Base-by-base conservation (phyloP, 2,113 vertebrate species). In the Catagonus wagneri region DNA sequence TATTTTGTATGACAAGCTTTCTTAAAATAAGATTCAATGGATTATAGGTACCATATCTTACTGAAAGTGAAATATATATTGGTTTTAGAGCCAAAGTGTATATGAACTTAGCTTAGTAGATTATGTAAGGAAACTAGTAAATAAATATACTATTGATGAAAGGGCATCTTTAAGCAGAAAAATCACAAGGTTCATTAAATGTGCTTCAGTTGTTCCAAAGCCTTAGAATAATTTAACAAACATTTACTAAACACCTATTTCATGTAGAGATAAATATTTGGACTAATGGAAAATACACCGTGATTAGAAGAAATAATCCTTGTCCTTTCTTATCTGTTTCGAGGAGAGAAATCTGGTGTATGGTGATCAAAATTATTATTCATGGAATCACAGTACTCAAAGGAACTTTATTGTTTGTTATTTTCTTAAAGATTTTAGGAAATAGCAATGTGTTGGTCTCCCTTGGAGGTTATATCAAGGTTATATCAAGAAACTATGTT, bases 281-380 rank as follows among this genome's bases (percentile, higher is more conserved):
- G 20, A 79, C 22, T 44, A 69, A 78, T 81, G n/a, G 20, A 79
- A 74, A 60, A 56, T 74, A 22, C 0, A 71, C 17, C 10, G 19
- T n/a, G 52, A 61, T 93, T 95, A 65, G 14, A 94, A 92, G 12
- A 10, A 85, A 63, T 75, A 65, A 71, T 72, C n/a, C 72, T 20
- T 61, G 14, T 34, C 34, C 14, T 68, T 71, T 52, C 36, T 75
- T 75, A 79, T 86, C 36, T 71, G 4, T 65, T 63, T 69, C 81
- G n/a, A 72, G 61, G n/a, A 50, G 12, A 81, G 17, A 78, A 85
- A 87, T 16, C 13, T 71, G 29, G 72, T 83, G 1, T 75, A 22
- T 34, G 1, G 7, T 84, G 56, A 96, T 84, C 61, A 83, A 68
- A 90, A 81, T 88, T 72, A 93, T 93, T 85, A 78, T 90, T 95